A percentile compares a stretch with the other conserved stretches of the same genome.
phyloP scores from a whole-genome alignment of 1,140 invertebrate genomes.

The Trinorchestia longiramus region DNA sequence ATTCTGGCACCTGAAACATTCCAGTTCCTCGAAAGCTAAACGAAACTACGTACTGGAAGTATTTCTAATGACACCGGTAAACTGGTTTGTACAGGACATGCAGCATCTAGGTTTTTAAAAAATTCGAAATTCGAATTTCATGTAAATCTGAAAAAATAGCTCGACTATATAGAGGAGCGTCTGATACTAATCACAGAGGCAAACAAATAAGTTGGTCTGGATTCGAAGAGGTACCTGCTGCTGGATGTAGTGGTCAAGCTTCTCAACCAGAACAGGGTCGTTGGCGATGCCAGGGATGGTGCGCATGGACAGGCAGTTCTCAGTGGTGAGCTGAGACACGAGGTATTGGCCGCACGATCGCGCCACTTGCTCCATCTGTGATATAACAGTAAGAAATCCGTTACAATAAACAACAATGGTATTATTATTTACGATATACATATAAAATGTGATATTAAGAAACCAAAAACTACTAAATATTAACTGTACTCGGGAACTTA shows the following conservation, averaged over 20 bases:
- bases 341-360: conserved; percentile 80
- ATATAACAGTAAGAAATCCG: neutral
- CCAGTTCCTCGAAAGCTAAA: no score
- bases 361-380: conserved; percentile 78
- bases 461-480: no score
- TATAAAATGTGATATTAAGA: no score
- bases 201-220: neutral
- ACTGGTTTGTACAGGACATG: no score
- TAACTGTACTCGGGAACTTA: no score
- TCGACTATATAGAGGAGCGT: neutral
- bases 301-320: conserved; percentile 80
- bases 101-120: neutral
- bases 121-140: neutral
- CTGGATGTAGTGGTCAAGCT: conserved; percentile 81
- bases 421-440: no score
- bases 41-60: no score
- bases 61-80: no score
- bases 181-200: neutral
- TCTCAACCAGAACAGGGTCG: conserved; percentile 75
- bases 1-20: no score
- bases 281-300: conserved; percentile 78
- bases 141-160: neutral
- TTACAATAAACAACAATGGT: no score
- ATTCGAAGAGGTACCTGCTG: conserved; percentile 75
- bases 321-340: conserved; percentile 77